Conservation (phyloP, 2,113 vertebrate species). For the Otolemur garnettii region DNA sequence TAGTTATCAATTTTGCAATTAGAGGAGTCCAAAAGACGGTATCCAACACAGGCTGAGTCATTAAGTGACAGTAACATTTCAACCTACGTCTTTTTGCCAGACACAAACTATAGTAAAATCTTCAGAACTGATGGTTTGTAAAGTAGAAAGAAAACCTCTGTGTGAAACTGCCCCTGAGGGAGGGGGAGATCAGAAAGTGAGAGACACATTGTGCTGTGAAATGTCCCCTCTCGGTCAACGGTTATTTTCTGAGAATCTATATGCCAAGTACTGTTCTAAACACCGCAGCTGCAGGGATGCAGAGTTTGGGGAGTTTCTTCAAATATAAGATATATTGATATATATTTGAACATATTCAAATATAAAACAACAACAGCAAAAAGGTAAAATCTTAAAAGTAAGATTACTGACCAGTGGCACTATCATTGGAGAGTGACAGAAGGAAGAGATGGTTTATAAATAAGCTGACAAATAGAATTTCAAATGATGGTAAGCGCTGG, state of each 20-base stretch:
- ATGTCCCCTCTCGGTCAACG: not conserved
- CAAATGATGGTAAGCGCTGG: accelerated
- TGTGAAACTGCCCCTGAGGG: not conserved
- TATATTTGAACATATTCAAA: not conserved
- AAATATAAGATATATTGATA: too few relatives aligned
- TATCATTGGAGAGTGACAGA: not conserved
- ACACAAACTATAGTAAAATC: not conserved
- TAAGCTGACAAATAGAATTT: not conserved
- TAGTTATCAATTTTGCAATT: not conserved
- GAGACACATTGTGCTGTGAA: not conserved
- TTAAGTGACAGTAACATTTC: not conserved
- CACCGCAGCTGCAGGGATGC: not conserved
- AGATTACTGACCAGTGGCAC: not conserved
- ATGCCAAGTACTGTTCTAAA: not conserved
- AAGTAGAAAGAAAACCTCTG: not conserved
- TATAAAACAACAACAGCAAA: not conserved
- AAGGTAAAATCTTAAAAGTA: not conserved
- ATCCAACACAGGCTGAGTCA: not conserved
- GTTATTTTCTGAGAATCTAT: not conserved
- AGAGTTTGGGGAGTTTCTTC: not conserved
- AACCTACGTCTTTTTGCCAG: not conserved
- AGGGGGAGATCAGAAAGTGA: not conserved
- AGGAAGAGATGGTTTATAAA: not conserved
- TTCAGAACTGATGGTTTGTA: not conserved
- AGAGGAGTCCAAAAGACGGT: too few relatives aligned